Base-by-base conservation (phyloP, 2,797 vertebrate species). In the Streptopelia turtur region DNA sequence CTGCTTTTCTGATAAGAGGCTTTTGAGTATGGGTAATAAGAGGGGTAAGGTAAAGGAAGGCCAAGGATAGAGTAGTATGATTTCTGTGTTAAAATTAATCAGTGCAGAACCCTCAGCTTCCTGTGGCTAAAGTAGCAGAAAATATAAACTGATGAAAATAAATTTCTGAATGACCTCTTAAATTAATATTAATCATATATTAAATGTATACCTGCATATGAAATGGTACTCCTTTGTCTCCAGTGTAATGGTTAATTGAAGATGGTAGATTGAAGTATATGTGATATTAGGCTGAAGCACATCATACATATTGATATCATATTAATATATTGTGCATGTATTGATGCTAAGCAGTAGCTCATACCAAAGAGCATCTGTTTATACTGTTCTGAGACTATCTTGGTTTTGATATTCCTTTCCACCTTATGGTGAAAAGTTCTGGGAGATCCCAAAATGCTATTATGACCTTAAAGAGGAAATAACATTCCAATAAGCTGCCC, bases 261-360 rank as follows among this genome's bases (percentile, higher is more conserved):
- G n/a, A n/a, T n/a, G n/a, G 64, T 23, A 86, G 60, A 23, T 17
- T 31, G 64, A 60, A 23, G 17, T 25, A 10, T 47, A 41, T 13
- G 12, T 31, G 80, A 11, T 45, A 33, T 7, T 21, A 50, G 47
- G 28, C 63, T 59, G 52, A 70, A 65, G 69, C 43, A 80, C 52
- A 28, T 50, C n/a, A 5, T 27, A 27, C 16, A 2, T 47, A 35
- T 20, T 27, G 72, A 10, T 47, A 37, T 10, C 43, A 9, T 35
- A 28, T 28, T 53, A 31, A 47, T 28, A 31, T 11, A 10, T 10
- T 15, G 21, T 57, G 43, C 2, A 1, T 5, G 0, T 30, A 43
- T 43, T 49, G 52, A 53, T 64, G 25, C 37, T n/a, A 55, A 49
- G 64, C 39, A 55, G 69, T 49, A 33, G 4, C 8, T 66, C 41